Percentiles rank a stretch among this genome's conserved stretches.
phyloP scores from a whole-genome alignment of 2,113 vertebrate species.

The Euleptes europaea region DNA sequence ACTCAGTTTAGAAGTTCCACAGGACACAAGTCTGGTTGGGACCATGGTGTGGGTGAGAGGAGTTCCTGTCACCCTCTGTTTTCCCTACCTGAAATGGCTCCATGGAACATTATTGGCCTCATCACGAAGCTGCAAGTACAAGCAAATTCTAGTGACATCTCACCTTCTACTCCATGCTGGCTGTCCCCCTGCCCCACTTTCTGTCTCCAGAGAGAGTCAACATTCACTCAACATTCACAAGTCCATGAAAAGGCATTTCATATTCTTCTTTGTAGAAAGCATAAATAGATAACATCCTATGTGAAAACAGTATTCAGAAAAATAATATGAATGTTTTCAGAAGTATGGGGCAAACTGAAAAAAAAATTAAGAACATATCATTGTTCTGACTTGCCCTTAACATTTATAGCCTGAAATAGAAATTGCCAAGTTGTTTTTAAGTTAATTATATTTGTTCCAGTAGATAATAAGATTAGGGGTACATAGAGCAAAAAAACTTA shows the following conservation, averaged over 20 bases:
- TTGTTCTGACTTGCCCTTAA: not conserved
- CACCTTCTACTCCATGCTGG: no score
- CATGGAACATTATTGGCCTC: no score
- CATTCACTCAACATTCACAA: no score
- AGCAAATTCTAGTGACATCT: no score
- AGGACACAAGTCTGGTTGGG: no score
- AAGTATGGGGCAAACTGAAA: not conserved
- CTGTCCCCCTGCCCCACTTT: no score
- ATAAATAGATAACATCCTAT: not conserved
- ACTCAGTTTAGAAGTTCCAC: no score
- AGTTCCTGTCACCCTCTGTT: no score
- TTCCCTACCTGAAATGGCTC: no score
- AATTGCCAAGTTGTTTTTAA: not conserved
- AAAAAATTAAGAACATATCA: not conserved
- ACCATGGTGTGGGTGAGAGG: no score
- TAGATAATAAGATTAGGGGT: not conserved
- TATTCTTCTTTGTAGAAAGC: not conserved
- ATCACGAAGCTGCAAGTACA: no score
- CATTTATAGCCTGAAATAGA: not conserved
- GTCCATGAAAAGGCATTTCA: not conserved
- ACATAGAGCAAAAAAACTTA: not conserved
- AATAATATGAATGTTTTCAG: not conserved
- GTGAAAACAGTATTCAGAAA: not conserved
- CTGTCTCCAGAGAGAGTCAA: no score
- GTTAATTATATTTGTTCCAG: not conserved